Percentiles rank a stretch among this genome's conserved stretches.
phyloP scores from a whole-genome alignment of 1,140 invertebrate species.

The Euglossa dilemma region DNA sequence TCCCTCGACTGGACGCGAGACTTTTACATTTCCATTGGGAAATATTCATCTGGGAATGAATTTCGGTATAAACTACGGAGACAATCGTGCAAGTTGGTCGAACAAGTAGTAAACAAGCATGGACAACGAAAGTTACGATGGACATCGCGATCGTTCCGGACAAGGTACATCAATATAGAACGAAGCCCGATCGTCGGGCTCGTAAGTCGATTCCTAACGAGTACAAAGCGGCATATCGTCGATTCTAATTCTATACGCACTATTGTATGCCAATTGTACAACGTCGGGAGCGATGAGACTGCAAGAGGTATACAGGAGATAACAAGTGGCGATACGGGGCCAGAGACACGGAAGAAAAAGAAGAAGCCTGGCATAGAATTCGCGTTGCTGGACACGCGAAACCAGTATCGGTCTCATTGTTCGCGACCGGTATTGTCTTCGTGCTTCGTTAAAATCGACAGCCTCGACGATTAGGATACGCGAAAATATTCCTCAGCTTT shows the following conservation, averaged over 20 bases:
- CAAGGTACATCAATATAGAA: constrained; percentile 23
- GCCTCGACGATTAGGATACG: too few species aligned
- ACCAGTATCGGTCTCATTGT: constrained; percentile 52
- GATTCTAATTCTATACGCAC: constrained; percentile 55
- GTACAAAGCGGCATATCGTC: constrained; percentile 52
- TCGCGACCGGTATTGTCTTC: constrained; percentile 40
- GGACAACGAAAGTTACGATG: neutral
- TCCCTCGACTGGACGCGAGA: too few species aligned
- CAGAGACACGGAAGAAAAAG: constrained; percentile 28
- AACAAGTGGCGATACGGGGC: constrained; percentile 39
- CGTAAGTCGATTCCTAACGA: constrained; percentile 57
- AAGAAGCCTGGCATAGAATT: neutral
- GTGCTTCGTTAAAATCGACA: constrained; percentile 35
- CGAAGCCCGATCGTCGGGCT: neutral
- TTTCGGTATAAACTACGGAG: neutral
- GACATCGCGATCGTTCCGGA: neutral
- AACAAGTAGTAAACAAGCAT: neutral
- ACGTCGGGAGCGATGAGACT: constrained; percentile 41
- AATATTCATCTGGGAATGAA: neutral
- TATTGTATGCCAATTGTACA: constrained; percentile 54
- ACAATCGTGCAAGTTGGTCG: neutral
- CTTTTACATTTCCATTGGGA: neutral
- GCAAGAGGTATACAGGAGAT: constrained; percentile 33
- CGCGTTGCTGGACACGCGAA: constrained; percentile 19
- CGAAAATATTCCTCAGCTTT: too few species aligned